A percentile compares a stretch with the other conserved stretches of the same genome.
These are phyloP conservation scores for Oreochromis niloticus DNA, from an alignment of 2,113 vertebrate genomes.

Conservation along the genomic window DNA sequence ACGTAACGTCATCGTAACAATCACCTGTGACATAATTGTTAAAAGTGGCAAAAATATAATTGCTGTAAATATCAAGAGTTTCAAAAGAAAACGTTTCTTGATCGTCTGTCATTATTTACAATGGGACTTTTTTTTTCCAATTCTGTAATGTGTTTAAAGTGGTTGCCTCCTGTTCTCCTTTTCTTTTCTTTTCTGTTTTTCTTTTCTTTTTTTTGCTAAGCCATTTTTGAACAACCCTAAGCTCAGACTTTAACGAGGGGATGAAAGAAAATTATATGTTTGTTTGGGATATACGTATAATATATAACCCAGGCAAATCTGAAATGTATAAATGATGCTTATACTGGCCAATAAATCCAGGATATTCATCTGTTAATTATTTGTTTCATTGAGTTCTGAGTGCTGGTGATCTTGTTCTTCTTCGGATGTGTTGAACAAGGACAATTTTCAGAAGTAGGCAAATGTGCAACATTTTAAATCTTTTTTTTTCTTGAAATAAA, in stretches of 20 bases:
- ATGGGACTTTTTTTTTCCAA: slow-evolving; percentile 30
- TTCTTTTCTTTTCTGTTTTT: neutral
- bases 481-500: slow-evolving; percentile 64
- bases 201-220: neutral
- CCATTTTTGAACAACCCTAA: slow-evolving; percentile 41
- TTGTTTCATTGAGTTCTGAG: slow-evolving; percentile 40
- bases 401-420: slow-evolving; percentile 43
- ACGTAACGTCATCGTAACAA: slow-evolving; percentile 32
- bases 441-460: slow-evolving; percentile 32
- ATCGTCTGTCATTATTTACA: slow-evolving; percentile 47
- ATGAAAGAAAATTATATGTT: slow-evolving; percentile 24
- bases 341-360: slow-evolving; percentile 23
- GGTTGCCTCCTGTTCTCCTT: slow-evolving; percentile 40
- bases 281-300: slow-evolving; percentile 44
- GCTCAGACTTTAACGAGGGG: neutral
- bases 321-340: slow-evolving; percentile 47
- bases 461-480: slow-evolving; percentile 21
- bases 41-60: slow-evolving; percentile 50
- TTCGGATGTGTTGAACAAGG: slow-evolving; percentile 37
- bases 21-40: slow-evolving; percentile 50
- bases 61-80: slow-evolving; percentile 66
- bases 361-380: slow-evolving; percentile 9
- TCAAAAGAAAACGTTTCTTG: slow-evolving; percentile 44
- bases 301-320: slow-evolving; percentile 31
- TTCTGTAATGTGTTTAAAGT: slow-evolving; percentile 59